Base-by-base conservation (phyloP, 2,797 vertebrate species). In the Enteromius argenteus region DNA sequence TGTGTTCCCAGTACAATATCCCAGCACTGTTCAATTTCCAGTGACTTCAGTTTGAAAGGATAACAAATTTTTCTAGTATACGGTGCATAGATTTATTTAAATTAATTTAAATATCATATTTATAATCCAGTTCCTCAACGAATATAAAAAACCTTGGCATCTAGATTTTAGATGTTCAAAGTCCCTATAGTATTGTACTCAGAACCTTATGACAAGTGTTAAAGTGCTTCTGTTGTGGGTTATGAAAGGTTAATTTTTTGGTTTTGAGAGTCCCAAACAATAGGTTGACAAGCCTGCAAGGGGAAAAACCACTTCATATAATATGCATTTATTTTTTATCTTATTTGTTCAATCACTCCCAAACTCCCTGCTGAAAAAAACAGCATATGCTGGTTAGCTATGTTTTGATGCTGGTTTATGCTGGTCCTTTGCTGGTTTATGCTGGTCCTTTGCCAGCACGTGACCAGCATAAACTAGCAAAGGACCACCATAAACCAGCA, bases 101-200 rank as follows among this genome's bases (percentile, higher is more conserved):
- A 67, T 68, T 51, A 27, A 49, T 72, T 86, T 32, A 82, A 79
- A 39, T 60, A 74, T 86, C 46, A 74, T 17, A 60, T 78, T 73
- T 66, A 56, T 74, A 49, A 51, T 79, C 21, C 60, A 67, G 67
- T 62, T 79, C 35, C 68, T 62, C 13, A 27, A 37, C 19, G 8
- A 80, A 75, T 79, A 68, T 75, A 79, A 32, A 68, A 74, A 67
- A 49, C n/a, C 60, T 58, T 83, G 68, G 73, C 58, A 74, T 69
- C 60, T 56, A 68, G 39, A 78, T 79, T 68, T 21, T 21, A 83
- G 32, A 27, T 21, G 44, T 30, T 30, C 19, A 71, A 72, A 23
- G 6, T 32, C 14, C 6, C 27, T 64, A 27, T 27, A 6, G 4
- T 60, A n/a, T 62, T 23, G 73, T 27, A n/a, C 73, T 81, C 3